Conservation (phyloP, 1,140 invertebrate species). For the Probaryconus sp. region DNA sequence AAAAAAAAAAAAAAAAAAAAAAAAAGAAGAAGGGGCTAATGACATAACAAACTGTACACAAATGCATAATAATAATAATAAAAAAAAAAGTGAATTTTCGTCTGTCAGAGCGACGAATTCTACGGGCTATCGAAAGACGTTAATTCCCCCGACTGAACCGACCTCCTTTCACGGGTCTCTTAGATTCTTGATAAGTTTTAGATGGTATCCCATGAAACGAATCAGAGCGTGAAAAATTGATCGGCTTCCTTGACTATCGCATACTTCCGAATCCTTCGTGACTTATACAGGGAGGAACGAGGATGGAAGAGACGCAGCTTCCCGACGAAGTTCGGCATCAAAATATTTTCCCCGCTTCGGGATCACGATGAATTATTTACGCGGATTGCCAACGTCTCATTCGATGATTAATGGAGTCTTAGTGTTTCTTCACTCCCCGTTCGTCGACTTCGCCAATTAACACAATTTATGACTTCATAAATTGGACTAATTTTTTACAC, state of each 20-base stretch:
- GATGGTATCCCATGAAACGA: slow-evolving; percentile 55
- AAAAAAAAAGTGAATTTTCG: slow-evolving; percentile 39
- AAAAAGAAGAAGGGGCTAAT: too few species aligned
- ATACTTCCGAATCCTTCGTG: slow-evolving; percentile 52
- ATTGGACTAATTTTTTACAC: slow-evolving; percentile 57
- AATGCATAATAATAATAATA: too few species aligned
- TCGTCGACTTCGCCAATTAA: slow-evolving; percentile 40
- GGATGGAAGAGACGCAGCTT: slow-evolving; percentile 25
- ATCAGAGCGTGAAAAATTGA: slow-evolving; percentile 61
- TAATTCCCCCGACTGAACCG: slow-evolving; percentile 36
- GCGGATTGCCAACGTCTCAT: slow-evolving; percentile 50
- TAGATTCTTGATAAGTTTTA: slow-evolving; percentile 56
- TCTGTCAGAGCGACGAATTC: slow-evolving; percentile 24
- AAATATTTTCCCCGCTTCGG: slow-evolving; percentile 57
- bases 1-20: too few species aligned
- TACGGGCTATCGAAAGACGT: slow-evolving; percentile 40
- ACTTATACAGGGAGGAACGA: slow-evolving; percentile 34
- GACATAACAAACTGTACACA: too few species aligned
- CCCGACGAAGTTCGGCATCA: slow-evolving; percentile 46
- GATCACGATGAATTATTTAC: slow-evolving; percentile 59
- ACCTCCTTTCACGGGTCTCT: slow-evolving; percentile 43
- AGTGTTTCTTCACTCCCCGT: slow-evolving; percentile 15
- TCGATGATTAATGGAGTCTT: slow-evolving; percentile 50
- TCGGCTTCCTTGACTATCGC: slow-evolving; percentile 48
- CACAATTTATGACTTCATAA: slow-evolving; percentile 51